These are phyloP conservation scores for Trinorchestia longiramus DNA, from an alignment of 1,140 invertebrate species.

Conservation along the genomic window DNA sequence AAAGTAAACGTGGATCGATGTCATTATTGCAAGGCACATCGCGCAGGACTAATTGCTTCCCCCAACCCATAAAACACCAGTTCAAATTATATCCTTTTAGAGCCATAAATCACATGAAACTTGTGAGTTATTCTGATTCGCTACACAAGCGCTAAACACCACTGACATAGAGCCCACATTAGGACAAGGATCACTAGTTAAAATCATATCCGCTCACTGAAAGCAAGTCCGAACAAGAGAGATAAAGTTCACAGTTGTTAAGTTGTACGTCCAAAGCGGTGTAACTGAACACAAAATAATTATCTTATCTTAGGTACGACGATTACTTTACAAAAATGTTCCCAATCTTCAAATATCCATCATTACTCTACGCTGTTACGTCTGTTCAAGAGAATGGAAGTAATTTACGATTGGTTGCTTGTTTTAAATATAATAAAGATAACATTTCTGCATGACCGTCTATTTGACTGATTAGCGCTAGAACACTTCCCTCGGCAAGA, in stretches of 20 bases:
- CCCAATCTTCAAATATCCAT: too few relatives aligned
- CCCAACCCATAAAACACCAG: background rate
- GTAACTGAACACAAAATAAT: too few relatives aligned
- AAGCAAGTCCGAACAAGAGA: background rate
- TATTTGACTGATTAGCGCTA: too few relatives aligned
- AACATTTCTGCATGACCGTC: too few relatives aligned
- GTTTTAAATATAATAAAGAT: too few relatives aligned
- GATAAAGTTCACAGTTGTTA: background rate
- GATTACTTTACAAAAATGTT: too few relatives aligned
- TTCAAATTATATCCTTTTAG: background rate
- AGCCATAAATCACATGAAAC: background rate
- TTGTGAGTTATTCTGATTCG: background rate
- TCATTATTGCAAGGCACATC: background rate
- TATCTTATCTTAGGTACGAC: too few relatives aligned
- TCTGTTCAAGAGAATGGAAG: too few relatives aligned
- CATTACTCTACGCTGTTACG: too few relatives aligned
- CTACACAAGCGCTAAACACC: background rate
- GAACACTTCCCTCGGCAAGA: too few relatives aligned
- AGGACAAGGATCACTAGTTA: background rate
- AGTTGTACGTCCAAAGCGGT: too few relatives aligned
- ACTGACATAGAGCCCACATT: background rate
- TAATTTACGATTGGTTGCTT: too few relatives aligned
- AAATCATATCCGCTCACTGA: background rate
- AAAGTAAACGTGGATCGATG: background rate
- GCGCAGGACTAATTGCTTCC: background rate